Conservation (phyloP, 2,113 vertebrate species). For the Xenopus tropicalis region UCB_Xtro_10.0 CM004449.2:83501001-83501500, state of each 20-base stretch:
- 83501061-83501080: slow-evolving; percentile 12
- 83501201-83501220: background rate
- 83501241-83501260: background rate
- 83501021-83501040: slow-evolving; percentile 21
- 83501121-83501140: background rate
- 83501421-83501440: background rate
- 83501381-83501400: background rate
- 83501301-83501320: background rate
- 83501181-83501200: background rate
- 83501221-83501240: background rate
- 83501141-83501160: slow-evolving; percentile 12
- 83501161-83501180: slow-evolving; percentile 1
- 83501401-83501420: background rate
- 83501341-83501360: background rate
- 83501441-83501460: background rate
- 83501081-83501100: slow-evolving; percentile 6
- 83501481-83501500: slow-evolving; percentile 5
- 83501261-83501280: background rate
- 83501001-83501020: slow-evolving; percentile 18
- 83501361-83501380: background rate
- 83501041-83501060: slow-evolving; percentile 16
- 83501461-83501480: background rate
- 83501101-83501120: slow-evolving; percentile 18
- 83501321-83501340: background rate
- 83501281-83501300: background rate